These are phyloP conservation scores for Paramisgurnus dabryanus DNA, from an alignment of 2,113 vertebrate genomes.

Conservation along the genomic window DNA sequence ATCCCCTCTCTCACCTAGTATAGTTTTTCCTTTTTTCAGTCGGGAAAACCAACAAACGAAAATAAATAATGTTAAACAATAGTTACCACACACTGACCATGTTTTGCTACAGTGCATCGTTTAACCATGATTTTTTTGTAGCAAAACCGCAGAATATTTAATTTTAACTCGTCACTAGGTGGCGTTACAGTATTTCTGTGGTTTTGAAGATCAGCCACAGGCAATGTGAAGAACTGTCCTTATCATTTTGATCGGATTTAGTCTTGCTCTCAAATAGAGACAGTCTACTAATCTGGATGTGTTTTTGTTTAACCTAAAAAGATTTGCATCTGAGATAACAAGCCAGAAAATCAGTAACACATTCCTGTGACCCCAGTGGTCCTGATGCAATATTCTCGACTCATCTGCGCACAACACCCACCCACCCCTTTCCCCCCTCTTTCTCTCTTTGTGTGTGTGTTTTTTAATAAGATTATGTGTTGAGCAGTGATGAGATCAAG, in stretches of 20 bases:
- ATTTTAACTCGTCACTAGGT: conserved; percentile 15
- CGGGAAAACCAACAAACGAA: too few relatives aligned
- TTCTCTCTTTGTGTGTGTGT: neutral
- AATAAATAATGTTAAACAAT: too few relatives aligned
- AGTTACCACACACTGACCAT: too few relatives aligned
- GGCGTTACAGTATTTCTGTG: conserved; percentile 9
- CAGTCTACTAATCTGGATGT: neutral
- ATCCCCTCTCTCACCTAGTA: too few relatives aligned
- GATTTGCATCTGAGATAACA: neutral
- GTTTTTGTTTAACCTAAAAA: neutral
- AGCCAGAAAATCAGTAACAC: neutral
- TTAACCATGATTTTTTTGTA: too few relatives aligned
- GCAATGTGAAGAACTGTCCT: neutral
- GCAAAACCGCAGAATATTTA: neutral
- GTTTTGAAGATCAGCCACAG: neutral
- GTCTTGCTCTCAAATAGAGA: neutral
- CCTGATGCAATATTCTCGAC: conserved; percentile 9
- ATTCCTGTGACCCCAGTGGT: neutral
- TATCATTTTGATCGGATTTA: neutral
- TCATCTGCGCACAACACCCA: neutral
- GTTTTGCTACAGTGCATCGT: too few relatives aligned
- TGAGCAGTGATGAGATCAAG: conserved; percentile 70
- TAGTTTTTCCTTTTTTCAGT: neutral
- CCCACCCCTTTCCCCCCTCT: conserved; percentile 23
- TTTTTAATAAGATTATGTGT: conserved; percentile 70